Base-by-base conservation (phyloP, 1,140 invertebrate species). In the Drosophila sturtevanti region DNA sequence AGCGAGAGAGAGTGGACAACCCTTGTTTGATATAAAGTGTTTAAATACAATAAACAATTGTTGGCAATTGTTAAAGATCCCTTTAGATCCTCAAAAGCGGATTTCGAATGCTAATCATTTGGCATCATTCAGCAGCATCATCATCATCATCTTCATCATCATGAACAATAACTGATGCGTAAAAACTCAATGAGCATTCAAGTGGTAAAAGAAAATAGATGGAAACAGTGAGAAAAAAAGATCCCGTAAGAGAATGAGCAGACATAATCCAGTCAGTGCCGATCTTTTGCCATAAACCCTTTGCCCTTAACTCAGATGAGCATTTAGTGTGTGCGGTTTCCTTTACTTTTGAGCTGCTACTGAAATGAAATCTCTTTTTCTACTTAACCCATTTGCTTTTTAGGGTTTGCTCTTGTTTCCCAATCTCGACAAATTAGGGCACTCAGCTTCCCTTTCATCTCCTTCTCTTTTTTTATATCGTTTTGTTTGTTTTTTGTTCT, bases 211-310 rank as follows among this genome's bases (percentile, higher is more conserved):
- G 65, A 60, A 52, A 22, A 56, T 72, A 24, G 44, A 44, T 18
- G 41, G 16, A 48, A 21, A 21, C 41, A 48, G 41, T 48, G 10
- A 44, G 18, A 44, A 11, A 12, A 44, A 79, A 63, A 34, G 60
- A 66, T 65, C 41, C 41, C 41, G 41, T 48, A 48, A 21, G 4
- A 48, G 41, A 48, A 48, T 48, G 16, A 48, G 18, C 16, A 48
- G 16, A 48, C 64, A 72, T 90, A 90, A 91, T 90, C 81, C 87
- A 81, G 82, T 89, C 89, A 90, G n/a, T 89, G 87, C 89, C 73
- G 89, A 91, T 91, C 89, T 73, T 74, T 68, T 66, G 66, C 60
- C 67, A 64, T 60, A 44, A 21, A 24, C 60, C 16, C 34, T 54
- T 31, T 59, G 80, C 65, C 71, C 79, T 68, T 59, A 9, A n/a